Base-by-base conservation (phyloP, 2,888 invertebrate genomes). In the Caenorhabditis auriculariae region DNA sequence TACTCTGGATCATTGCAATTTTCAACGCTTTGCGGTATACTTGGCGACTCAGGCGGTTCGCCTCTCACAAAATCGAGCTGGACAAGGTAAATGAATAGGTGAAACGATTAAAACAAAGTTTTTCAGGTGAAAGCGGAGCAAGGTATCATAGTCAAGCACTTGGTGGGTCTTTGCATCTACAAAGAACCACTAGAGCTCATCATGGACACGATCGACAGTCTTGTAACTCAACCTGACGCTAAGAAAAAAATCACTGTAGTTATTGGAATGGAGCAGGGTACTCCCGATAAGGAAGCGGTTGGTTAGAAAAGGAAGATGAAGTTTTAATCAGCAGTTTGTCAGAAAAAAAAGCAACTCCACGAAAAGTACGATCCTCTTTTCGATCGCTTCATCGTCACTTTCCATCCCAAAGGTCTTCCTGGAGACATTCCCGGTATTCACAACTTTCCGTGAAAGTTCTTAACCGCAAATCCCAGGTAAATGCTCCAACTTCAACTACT, bases 401-500 rank as follows among this genome's bases (percentile, higher is more conserved):
- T 75, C 61, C 76, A 76, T 64, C 76, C 76, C 29, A 67, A 63
- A 53, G 76, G 74, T 29, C 59, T 71, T 23, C 67, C 66, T n/a
- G 76, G 76, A 49, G 76, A 76, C 49, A 76, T 76, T 63, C 76
- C 76, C 46, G 75, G 67, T 63, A 54, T 51, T 45, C 42, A 53
- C 27, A 49, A 23, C n/a, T 4, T 0, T 9, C 5, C 4, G n/a
- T n/a, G 23, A 44, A 7, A 52, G 15, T 9, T 9, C 24, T 47
- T 35, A 51, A 43, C 48, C 52, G 46, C 43, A 19, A 39, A 44
- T 52, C 59, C 35, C 35, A 66, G 67, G 76, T 23, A 77, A 77
- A 56, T 76, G 77, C 50, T 74, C 74, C 19, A 77, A 77, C 54
- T 70, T 74, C 61, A 77, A 77, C 61, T 77, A 72, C 52, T 67